Percentiles rank a stretch among this genome's conserved stretches.
These are phyloP conservation scores for Papilio dardanus DNA, from an alignment of 1,140 invertebrate genomes.

Conservation along the genomic window DNA sequence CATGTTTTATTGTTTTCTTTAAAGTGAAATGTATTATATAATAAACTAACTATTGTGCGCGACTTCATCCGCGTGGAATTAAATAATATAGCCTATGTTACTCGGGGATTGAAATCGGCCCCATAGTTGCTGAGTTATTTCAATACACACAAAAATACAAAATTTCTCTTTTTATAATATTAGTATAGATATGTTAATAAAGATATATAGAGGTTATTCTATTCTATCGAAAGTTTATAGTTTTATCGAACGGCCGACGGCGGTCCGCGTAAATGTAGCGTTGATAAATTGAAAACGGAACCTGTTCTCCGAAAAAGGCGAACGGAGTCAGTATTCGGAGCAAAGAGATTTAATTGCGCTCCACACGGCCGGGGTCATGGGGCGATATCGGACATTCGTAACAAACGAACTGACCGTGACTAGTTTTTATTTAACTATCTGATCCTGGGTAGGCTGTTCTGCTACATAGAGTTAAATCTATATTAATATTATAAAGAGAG, in stretches of 20 bases:
- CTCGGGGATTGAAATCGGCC: too few species aligned
- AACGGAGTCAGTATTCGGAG: constrained; percentile 55
- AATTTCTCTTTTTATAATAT: too few species aligned
- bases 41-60: too few species aligned
- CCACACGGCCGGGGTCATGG: constrained; percentile 61
- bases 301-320: constrained; percentile 46
- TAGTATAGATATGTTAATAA: too few species aligned
- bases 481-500: too few species aligned
- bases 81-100: too few species aligned
- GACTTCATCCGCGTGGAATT: too few species aligned
- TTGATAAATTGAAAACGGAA: constrained; percentile 53
- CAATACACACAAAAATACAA: too few species aligned
- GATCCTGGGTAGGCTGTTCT: background rate
- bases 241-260: constrained; percentile 9
- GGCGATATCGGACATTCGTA: constrained; percentile 55
- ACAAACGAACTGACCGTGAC: constrained; percentile 53
- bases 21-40: too few species aligned
- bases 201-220: background rate
- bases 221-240: background rate
- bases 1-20: too few species aligned
- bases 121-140: too few species aligned
- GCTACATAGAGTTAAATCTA: background rate
- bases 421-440: constrained; percentile 48
- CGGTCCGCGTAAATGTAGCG: constrained; percentile 49
- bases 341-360: constrained; percentile 71